Conservation (phyloP, 2,113 vertebrate species). For the Laticauda colubrina region DNA sequence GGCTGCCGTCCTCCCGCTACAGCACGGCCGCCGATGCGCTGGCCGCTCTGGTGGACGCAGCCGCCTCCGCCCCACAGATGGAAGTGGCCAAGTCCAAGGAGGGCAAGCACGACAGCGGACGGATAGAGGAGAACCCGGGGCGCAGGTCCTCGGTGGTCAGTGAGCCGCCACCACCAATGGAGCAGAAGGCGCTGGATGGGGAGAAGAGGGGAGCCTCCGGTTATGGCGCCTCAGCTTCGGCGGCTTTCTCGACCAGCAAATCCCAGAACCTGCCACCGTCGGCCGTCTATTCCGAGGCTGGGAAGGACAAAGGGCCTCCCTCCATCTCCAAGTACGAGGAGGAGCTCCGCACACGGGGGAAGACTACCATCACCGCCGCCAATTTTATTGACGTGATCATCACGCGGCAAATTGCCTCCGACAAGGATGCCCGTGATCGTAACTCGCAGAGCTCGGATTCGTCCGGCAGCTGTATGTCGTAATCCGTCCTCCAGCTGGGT, state of each 20-base stretch:
- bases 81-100: constrained; percentile 92
- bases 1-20: constrained; percentile 84
- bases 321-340: constrained; percentile 96
- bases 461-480: constrained; percentile 89
- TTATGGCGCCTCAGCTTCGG: constrained; percentile 68
- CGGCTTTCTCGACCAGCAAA: constrained; percentile 79
- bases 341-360: constrained; percentile 93
- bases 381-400: constrained; percentile 99
- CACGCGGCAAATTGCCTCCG: constrained; percentile 94
- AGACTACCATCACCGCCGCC: constrained; percentile 97
- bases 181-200: constrained; percentile 73
- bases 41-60: constrained; percentile 92
- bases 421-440: constrained; percentile 92
- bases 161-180: constrained; percentile 72
- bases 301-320: constrained; percentile 89
- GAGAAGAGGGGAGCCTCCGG: constrained; percentile 80
- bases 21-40: constrained; percentile 92
- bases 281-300: constrained; percentile 80
- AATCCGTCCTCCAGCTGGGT: constrained; percentile 27
- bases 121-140: constrained; percentile 81
- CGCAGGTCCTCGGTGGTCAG: constrained; percentile 73
- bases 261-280: constrained; percentile 75
- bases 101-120: constrained; percentile 80
- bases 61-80: constrained; percentile 92
- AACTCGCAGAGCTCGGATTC: constrained; percentile 95